Percentiles rank a stretch among this genome's conserved stretches.
phyloP scores from a whole-genome alignment of 35 echinoderm and acorn worm genomes.

The Ophioderma brevispina region DNA sequence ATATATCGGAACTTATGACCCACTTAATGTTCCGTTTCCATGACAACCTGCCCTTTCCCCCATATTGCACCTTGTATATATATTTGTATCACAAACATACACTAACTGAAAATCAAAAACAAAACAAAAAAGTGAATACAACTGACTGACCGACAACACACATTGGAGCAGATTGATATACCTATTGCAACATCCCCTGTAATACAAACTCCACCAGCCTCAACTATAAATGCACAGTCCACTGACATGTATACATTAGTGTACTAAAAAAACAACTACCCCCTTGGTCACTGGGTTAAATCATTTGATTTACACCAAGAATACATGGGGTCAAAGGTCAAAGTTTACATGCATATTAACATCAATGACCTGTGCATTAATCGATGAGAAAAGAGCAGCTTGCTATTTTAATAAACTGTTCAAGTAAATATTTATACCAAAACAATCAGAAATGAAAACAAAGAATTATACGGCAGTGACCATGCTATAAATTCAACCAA shows the following conservation, averaged over 20 bases:
- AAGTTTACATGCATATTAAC: too few relatives aligned
- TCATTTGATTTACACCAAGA: too few relatives aligned
- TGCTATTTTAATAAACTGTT: too few relatives aligned
- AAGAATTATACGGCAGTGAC: too few relatives aligned
- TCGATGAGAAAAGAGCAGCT: too few relatives aligned
- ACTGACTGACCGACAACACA: neutral
- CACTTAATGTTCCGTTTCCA: neutral
- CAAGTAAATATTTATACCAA: too few relatives aligned
- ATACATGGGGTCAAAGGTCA: too few relatives aligned
- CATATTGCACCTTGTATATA: slow-evolving; percentile 10
- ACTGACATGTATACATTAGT: neutral
- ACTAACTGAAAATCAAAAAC: neutral
- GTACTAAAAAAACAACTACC: neutral
- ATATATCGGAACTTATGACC: too few relatives aligned
- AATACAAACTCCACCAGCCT: neutral
- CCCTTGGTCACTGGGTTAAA: neutral
- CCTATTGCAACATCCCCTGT: neutral
- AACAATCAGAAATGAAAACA: too few relatives aligned
- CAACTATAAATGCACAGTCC: neutral
- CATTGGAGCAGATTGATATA: neutral
- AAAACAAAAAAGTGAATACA: neutral
- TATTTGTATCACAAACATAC: slow-evolving; percentile 2
- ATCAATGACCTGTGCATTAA: too few relatives aligned
- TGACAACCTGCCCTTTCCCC: neutral
- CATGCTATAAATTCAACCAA: too few relatives aligned